phyloP scores from a whole-genome alignment of 92 coral and sea anemone species.

The Hydrozoanthus gracilis region DNA sequence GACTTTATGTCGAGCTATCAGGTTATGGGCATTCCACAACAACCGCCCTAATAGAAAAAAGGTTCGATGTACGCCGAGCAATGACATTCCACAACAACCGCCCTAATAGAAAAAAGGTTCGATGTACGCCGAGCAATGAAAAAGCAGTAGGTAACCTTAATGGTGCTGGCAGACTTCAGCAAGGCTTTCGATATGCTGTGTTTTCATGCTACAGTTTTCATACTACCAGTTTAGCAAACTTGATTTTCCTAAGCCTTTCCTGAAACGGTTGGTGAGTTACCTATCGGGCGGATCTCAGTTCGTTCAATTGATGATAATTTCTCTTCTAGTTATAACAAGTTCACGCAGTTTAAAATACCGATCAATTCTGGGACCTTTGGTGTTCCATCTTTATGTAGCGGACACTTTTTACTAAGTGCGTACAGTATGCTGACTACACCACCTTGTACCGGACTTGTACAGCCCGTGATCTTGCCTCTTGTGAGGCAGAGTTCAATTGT shows the following conservation, averaged over 20 bases:
- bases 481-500: constrained; percentile 35
- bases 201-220: constrained; percentile 12
- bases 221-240: background rate
- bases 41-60: constrained; percentile 42
- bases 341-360: constrained; percentile 45
- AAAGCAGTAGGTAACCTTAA: background rate
- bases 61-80: constrained; percentile 45
- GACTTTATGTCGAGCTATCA: constrained; percentile 31
- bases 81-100: constrained; percentile 62
- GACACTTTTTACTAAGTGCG: constrained; percentile 11
- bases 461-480: background rate
- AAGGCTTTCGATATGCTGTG: constrained; percentile 18
- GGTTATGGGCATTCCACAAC: constrained; percentile 62
- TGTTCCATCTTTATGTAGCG: constrained; percentile 51
- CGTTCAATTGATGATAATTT: constrained; percentile 45
- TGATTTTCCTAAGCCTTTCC: constrained; percentile 39
- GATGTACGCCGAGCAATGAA: constrained; percentile 54
- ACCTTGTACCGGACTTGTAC: constrained; percentile 33
- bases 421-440: constrained; percentile 50
- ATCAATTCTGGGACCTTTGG: constrained; percentile 40
- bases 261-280: constrained; percentile 44
- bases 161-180: constrained; percentile 20
- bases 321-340: background rate
- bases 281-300: constrained; percentile 44
- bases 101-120: constrained; percentile 31